Conservation (phyloP, 2,888 invertebrate genomes). For the Drosophila austrosaltans region DNA sequence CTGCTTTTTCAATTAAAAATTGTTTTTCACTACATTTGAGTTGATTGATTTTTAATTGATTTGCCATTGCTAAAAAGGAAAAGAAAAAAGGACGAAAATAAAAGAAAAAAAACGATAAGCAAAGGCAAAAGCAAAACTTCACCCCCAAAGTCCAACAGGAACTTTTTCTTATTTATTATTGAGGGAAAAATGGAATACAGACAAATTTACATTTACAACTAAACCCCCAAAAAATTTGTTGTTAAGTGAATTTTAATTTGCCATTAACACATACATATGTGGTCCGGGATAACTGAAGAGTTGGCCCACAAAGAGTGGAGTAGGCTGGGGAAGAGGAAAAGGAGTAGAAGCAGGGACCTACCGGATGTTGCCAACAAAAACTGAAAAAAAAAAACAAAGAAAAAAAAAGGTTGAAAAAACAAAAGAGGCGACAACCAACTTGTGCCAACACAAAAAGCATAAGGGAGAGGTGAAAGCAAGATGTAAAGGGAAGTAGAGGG, state of each 20-base stretch:
- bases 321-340: neutral
- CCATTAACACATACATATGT: constrained; percentile 49
- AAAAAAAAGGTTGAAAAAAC: constrained; percentile 31
- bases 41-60: constrained; percentile 78
- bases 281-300: constrained; percentile 4
- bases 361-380: constrained; percentile 28
- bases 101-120: constrained; percentile 3
- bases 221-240: constrained; percentile 51
- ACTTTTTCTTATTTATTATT: constrained; percentile 69
- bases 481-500: too few species aligned
- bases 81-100: constrained; percentile 25
- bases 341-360: constrained; percentile 4
- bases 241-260: constrained; percentile 75
- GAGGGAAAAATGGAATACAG: constrained; percentile 23
- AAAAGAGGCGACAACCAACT: constrained; percentile 46
- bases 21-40: constrained; percentile 78
- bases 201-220: constrained; percentile 53
- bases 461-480: neutral
- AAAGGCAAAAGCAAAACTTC: constrained; percentile 5
- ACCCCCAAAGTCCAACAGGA: constrained; percentile 33
- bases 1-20: constrained; percentile 76
- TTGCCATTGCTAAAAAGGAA: constrained; percentile 57
- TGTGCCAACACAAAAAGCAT: constrained; percentile 23
- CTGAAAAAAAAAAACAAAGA: neutral
- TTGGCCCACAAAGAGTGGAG: neutral